Percentiles rank a stretch among this genome's conserved stretches.
Conservation (phyloP, 35 echinoderm and acorn worm species). For the Holothuria glaberrima region DNA sequence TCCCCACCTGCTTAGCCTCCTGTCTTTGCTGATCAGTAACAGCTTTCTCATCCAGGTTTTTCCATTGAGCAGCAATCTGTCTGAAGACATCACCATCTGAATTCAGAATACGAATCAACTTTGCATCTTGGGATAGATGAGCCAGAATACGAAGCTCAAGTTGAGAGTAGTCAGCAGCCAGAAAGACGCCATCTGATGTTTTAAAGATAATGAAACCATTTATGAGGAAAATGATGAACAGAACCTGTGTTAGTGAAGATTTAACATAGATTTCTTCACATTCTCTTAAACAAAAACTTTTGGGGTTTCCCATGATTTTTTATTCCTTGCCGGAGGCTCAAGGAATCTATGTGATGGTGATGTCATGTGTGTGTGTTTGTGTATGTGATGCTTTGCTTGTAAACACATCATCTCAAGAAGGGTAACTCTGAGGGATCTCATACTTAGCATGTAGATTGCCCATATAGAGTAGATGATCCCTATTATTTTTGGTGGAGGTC, state of each 20-base stretch:
- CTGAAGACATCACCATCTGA: slow-evolving; percentile 93
- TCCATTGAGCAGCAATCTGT: slow-evolving; percentile 94
- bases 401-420: too few relatives aligned
- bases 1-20: slow-evolving; percentile 88
- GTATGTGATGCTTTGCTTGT: too few relatives aligned
- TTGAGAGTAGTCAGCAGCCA: slow-evolving; percentile 98
- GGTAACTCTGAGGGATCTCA: too few relatives aligned
- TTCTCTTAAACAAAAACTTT: neutral
- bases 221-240: too few relatives aligned
- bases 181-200: slow-evolving; percentile 73
- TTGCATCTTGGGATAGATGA: slow-evolving; percentile 76
- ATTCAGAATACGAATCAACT: slow-evolving; percentile 78
- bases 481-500: too few relatives aligned
- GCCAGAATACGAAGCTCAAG: slow-evolving; percentile 93
- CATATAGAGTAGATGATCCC: too few relatives aligned
- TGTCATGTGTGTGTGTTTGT: too few relatives aligned
- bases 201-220: neutral
- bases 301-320: too few relatives aligned
- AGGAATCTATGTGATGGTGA: too few relatives aligned
- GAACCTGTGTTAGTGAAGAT: neutral
- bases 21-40: slow-evolving; percentile 80
- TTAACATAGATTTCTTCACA: neutral
- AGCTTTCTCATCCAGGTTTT: slow-evolving; percentile 32
- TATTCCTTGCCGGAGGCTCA: too few relatives aligned
- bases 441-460: too few relatives aligned